Conservation (phyloP, 2,797 vertebrate species). For the Sebastes cheni region DNA sequence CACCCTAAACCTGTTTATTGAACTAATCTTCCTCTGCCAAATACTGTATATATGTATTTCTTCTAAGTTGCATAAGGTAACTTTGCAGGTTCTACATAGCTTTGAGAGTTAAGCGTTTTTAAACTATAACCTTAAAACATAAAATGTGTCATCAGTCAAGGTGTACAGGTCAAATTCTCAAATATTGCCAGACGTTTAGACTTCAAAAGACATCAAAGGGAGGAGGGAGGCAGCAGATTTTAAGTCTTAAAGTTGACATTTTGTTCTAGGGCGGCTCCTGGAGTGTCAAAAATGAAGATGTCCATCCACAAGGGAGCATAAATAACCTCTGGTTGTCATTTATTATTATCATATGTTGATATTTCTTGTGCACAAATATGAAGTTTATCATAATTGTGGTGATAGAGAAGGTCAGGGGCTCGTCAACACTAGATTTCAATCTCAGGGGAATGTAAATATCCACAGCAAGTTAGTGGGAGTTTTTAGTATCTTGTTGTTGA, state of each 20-base stretch:
- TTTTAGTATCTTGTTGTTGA: neutral
- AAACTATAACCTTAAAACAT: neutral
- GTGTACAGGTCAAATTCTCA: neutral
- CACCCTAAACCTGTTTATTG: neutral
- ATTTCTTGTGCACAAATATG: neutral
- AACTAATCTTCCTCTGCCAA: neutral
- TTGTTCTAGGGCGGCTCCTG: neutral
- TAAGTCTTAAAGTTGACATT: neutral
- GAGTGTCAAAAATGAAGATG: neutral
- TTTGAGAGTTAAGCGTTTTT: neutral
- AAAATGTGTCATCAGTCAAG: neutral
- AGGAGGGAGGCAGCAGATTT: neutral
- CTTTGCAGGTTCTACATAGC: neutral
- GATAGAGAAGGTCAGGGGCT: neutral
- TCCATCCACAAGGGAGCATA: neutral
- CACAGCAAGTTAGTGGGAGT: neutral
- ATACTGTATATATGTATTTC: neutral
- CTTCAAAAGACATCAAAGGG: neutral
- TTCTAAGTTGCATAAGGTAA: neutral
- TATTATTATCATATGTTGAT: neutral
- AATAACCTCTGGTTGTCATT: neutral
- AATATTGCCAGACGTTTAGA: neutral
- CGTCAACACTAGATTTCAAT: neutral
- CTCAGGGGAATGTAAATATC: neutral
- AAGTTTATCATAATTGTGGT: neutral